Conservation (phyloP, 2,113 vertebrate genomes). For the Eurypyga helias region DNA sequence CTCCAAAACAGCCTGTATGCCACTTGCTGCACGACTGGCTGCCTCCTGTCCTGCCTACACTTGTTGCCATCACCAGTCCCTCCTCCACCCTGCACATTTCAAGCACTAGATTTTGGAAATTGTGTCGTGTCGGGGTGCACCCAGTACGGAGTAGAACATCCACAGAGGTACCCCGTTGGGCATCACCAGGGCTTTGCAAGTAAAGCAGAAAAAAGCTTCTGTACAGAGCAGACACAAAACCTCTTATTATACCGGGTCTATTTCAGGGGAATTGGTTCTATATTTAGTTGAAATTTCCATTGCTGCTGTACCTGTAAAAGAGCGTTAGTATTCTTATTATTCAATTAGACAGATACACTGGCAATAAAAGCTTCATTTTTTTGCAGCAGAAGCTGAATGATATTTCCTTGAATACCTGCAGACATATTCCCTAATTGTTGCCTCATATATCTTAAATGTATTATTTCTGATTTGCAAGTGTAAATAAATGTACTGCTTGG, state of each 20-base stretch:
- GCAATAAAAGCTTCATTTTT: constrained; percentile 30
- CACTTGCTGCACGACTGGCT: fast-evolving
- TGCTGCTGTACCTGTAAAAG: constrained; percentile 30
- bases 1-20: neutral
- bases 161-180: neutral
- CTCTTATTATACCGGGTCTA: neutral
- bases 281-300: neutral
- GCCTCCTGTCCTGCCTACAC: fast-evolving
- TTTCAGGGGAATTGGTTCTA: neutral
- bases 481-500: constrained; percentile 64
- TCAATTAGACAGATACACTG: constrained; percentile 51
- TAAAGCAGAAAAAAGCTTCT: neutral
- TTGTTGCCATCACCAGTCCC: fast-evolving
- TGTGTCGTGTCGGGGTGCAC: fast-evolving
- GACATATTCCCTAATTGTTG: constrained; percentile 64
- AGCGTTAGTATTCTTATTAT: neutral
- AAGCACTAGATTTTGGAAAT: neutral
- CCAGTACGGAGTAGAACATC: fast-evolving
- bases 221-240: neutral
- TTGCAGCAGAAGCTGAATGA: neutral
- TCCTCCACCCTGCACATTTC: neutral
- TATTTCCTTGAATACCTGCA: constrained; percentile 47
- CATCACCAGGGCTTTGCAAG: neutral
- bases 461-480: constrained; percentile 64
- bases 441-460: constrained; percentile 31